These are phyloP conservation scores for Elgaria multicarinata DNA, from an alignment of 2,113 vertebrate species.

Conservation along the genomic window DNA sequence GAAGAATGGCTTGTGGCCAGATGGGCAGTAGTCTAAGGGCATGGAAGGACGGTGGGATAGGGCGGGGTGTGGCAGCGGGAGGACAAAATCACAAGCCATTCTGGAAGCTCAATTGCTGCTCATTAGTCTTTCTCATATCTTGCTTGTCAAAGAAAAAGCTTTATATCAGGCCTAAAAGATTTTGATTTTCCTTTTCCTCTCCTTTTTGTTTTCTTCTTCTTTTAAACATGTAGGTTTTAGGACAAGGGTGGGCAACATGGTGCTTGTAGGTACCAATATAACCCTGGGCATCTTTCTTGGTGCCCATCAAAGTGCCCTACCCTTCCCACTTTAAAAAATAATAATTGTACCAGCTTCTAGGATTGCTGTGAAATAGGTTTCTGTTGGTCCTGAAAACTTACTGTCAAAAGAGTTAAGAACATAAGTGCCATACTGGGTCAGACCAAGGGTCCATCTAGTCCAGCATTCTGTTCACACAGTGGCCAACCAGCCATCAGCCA, in stretches of 20 bases:
- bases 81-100: not conserved
- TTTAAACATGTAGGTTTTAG: too few species aligned
- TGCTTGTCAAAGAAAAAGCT: not conserved
- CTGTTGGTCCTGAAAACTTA: too few species aligned
- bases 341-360: too few species aligned
- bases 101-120: not conserved
- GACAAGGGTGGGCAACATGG: not conserved
- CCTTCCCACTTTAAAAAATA: too few species aligned
- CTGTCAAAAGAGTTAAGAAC: too few species aligned
- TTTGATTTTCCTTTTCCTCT: not conserved
- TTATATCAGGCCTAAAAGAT: not conserved
- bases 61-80: not conserved
- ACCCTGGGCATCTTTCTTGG: not conserved
- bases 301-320: too few species aligned
- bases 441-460: too few species aligned
- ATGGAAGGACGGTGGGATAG: not conserved
- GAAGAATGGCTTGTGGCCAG: not conserved
- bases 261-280: not conserved
- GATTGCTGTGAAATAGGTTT: too few species aligned
- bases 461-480: too few species aligned
- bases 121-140: not conserved
- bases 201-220: too few species aligned
- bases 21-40: not conserved
- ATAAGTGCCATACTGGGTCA: too few species aligned
- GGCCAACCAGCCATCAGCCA: too few species aligned